Evolutionary conservation across 1,140 invertebrate genomes (phyloP).

Genomic region (Dendroctonus valens): DNA sequence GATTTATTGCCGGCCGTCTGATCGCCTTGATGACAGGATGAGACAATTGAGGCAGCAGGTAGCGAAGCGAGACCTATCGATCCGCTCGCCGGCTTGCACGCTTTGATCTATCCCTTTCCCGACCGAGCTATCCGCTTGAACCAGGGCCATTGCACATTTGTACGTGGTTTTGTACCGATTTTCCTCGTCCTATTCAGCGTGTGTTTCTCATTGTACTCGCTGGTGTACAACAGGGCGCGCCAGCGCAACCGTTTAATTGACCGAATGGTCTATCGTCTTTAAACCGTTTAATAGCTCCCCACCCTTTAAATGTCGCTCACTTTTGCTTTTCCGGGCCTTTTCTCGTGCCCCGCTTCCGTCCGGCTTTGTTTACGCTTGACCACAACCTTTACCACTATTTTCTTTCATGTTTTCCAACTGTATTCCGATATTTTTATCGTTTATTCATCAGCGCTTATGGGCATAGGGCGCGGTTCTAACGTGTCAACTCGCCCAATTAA

Average conservation of each 20-base stretch:
- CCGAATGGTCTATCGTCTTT: conserved; percentile 15
- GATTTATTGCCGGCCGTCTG: neutral
- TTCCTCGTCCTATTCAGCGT: no score
- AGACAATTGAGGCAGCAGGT: conserved; percentile 29
- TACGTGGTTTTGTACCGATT: no score
- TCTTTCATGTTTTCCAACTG: neutral
- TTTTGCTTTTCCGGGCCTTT: conserved; percentile 29
- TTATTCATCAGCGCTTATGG: no score
- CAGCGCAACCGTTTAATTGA: no score
- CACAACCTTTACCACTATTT: conserved; percentile 27
- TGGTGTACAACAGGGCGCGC: no score
- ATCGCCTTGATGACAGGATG: conserved; percentile 12
- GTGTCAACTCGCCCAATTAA: no score
- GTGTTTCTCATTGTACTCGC: no score
- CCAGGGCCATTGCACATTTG: neutral
- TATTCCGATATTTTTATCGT: no score
- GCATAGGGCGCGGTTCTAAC: no score
- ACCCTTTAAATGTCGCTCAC: conserved; percentile 30
- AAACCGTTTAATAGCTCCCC: conserved; percentile 14
- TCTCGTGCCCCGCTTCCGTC: conserved; percentile 2
- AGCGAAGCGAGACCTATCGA: conserved; percentile 21
- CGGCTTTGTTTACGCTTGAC: conserved; percentile 26
- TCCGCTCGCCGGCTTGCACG: conserved; percentile 2
- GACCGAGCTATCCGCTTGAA: conserved; percentile 22
- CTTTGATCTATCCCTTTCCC: conserved; percentile 8